These are phyloP conservation scores for Ursus arctos DNA, from an alignment of 2,113 vertebrate species.

Conservation along the genomic window DNA sequence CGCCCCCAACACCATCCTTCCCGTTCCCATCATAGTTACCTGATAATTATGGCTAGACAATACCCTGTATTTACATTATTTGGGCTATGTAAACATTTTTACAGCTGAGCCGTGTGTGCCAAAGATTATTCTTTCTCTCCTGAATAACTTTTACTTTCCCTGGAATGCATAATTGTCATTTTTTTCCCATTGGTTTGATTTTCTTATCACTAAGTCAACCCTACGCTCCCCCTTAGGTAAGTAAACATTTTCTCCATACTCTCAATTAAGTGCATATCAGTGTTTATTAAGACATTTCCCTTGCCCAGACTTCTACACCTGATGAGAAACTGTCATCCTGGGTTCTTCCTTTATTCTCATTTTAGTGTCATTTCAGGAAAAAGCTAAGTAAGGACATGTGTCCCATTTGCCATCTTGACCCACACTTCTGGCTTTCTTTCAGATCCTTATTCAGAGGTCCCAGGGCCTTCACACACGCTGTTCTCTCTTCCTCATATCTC, in stretches of 20 bases:
- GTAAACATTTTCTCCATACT: background rate
- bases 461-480: background rate
- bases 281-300: background rate
- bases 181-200: background rate
- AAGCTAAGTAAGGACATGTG: background rate
- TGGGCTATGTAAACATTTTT: conserved; percentile 13
- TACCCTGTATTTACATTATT: background rate
- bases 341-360: background rate
- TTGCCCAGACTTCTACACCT: background rate
- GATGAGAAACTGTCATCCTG: background rate
- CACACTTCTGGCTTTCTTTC: background rate
- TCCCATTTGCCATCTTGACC: background rate
- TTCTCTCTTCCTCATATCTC: background rate
- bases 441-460: background rate
- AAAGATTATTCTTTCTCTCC: background rate
- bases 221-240: background rate
- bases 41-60: background rate
- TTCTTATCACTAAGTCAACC: conserved; percentile 3
- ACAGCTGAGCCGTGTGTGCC: background rate
- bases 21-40: background rate
- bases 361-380: background rate
- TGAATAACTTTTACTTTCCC: background rate
- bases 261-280: background rate
- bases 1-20: background rate
- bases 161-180: background rate